phyloP scores from a whole-genome alignment of 2,797 vertebrate species.

The Pterois miles region DNA sequence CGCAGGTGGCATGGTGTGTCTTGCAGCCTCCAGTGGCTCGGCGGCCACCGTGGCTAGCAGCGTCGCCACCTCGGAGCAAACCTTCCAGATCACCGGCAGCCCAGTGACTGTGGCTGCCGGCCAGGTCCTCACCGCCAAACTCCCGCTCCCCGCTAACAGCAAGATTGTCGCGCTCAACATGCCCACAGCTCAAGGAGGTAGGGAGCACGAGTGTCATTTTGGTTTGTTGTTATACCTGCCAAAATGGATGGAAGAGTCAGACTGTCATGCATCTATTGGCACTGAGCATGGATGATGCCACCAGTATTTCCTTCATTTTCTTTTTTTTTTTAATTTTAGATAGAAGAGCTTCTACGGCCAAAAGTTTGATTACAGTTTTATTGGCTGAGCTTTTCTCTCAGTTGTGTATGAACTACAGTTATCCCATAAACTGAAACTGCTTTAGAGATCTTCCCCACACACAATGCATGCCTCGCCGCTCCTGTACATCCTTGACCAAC shows the following conservation, averaged over 20 bases:
- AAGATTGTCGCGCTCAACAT: conserved; percentile 97
- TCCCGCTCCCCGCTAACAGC: conserved; percentile 95
- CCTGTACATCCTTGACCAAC: not conserved
- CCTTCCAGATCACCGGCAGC: conserved; percentile 93
- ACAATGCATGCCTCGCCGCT: conserved; percentile 8
- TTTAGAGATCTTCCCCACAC: not conserved
- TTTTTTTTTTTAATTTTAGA: not conserved
- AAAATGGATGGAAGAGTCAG: conserved; percentile 45
- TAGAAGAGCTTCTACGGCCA: not conserved
- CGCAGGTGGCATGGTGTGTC: conserved; percentile 80
- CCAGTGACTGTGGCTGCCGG: conserved; percentile 90
- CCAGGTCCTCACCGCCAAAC: conserved; percentile 92
- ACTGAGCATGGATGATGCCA: conserved; percentile 26
- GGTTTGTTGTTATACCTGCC: conserved; percentile 11
- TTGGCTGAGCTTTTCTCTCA: not conserved
- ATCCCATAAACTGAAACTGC: not conserved
- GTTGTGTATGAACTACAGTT: not conserved
- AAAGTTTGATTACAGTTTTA: not conserved
- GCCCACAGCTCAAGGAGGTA: conserved; percentile 95
- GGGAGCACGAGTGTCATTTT: conserved; percentile 72
- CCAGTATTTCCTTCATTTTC: not conserved
- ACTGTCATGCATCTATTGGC: conserved; percentile 11
- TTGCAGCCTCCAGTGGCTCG: conserved; percentile 88
- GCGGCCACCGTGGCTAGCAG: conserved; percentile 88
- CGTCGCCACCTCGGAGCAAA: conserved; percentile 89